Evolutionary conservation across 2,113 vertebrate species (phyloP), one percentile per base, ranked within the genome.

Genomic region (Plecotus auritus): DNA sequence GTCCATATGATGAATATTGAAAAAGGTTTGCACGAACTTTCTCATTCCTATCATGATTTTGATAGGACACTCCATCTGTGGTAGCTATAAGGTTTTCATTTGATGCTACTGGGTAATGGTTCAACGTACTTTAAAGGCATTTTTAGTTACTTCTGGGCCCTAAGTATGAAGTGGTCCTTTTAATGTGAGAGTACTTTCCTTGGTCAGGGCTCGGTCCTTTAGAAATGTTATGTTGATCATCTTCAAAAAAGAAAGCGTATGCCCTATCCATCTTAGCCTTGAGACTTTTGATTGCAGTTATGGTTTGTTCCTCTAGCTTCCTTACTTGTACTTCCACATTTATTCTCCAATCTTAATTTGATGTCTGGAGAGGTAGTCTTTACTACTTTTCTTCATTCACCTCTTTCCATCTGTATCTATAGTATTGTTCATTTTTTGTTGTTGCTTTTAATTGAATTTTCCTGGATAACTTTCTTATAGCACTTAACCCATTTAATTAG

Each of bases 401-500:
- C 12, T 90, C 4, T 94, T 93, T 81, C 3, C 85, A 45, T 18
- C 5, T 96, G 3, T 82, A 61, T 59, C 47, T 28, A 13, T 67
- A 72, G 6, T 76, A 28, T 59, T 86, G 28, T 56, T 94, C 28
- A 13, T 84, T 86, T 37, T 22, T 3, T n/a, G 61, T 64, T n/a
- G 64, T 67, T 59, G 54, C 72, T 70, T 78, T 85, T 23, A 85
- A 20, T 61, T 82, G 40, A 92, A 17, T n/a, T 93, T 92, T 91
- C 3, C 69, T 85, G 66, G 54, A n/a, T 93, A 61, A 64, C 9
- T 73, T 93, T 61, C 23, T 88, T 35, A 18, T 18, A 77, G 28
- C 16, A 76, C 59, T 83, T 87, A 40, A 47, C 78, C 37, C 14
- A 67, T 92, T 93, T 86, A 95, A 78, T 85, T 91, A 89, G 32